A percentile compares a stretch with the other conserved stretches of the same genome.
Conservation (phyloP, 2,797 vertebrate genomes). For the Cuniculus paca region DNA sequence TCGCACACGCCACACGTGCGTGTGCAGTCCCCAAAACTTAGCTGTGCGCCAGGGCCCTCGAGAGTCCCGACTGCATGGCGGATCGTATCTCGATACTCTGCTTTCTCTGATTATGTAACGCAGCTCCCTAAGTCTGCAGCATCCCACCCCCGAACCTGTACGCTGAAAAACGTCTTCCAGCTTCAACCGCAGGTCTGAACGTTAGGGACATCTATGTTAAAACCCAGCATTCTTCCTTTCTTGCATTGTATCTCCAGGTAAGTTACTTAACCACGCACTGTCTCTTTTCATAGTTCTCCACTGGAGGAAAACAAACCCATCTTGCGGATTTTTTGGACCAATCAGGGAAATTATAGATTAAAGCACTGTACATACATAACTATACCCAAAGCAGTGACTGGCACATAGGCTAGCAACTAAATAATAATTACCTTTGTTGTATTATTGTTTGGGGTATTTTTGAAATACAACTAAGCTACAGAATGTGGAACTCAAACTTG, state of each 20-base stretch:
- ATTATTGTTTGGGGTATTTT: constrained; percentile 35
- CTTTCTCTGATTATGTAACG: constrained; percentile 34
- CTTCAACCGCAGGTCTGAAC: constrained; percentile 42
- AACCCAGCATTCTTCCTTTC: constrained; percentile 23
- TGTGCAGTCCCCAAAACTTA: not conserved
- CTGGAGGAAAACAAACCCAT: not conserved
- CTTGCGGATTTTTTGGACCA: not conserved
- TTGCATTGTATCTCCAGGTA: not conserved
- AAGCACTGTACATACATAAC: not conserved
- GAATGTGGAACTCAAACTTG: constrained; percentile 59
- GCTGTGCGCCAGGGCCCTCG: not conserved
- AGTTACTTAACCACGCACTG: constrained; percentile 19
- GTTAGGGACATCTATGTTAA: constrained; percentile 34
- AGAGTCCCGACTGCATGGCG: not conserved
- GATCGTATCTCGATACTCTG: constrained; percentile 40
- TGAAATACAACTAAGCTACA: constrained; percentile 51
- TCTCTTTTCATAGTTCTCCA: constrained; percentile 33
- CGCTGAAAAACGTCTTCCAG: constrained; percentile 50
- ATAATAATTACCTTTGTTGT: not conserved
- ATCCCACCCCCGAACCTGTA: constrained; percentile 3
- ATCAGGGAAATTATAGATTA: not conserved
- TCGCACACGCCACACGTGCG: not conserved
- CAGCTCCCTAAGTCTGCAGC: constrained; percentile 56
- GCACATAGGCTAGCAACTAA: constrained; percentile 23
- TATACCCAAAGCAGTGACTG: not conserved